Base-by-base conservation (phyloP, 1,140 invertebrate species). In the Saccostrea cuccullata region DNA sequence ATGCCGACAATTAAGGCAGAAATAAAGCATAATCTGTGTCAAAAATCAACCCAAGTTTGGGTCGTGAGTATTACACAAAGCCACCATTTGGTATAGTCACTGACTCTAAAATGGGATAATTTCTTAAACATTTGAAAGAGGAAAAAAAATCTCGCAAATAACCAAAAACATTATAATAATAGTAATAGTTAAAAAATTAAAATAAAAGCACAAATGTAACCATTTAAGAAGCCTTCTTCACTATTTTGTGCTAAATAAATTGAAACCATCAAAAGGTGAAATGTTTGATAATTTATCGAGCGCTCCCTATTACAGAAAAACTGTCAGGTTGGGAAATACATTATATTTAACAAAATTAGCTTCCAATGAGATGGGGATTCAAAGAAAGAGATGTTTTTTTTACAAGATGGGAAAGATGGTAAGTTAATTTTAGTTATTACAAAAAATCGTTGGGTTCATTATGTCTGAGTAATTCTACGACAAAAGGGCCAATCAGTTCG, bases 381-480 rank as follows among this genome's bases (percentile, higher is more conserved):
- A 26, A 77, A 77, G 70, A 36, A 36, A 30, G 23, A 26, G 9
- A 4, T 2, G 70, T 3, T 77, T 77, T 36, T n/a, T 15, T 77
- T 40, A 30, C 30, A 77, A 15, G 13, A 15, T 36, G 70, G 15
- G 30, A 77, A 77, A 40, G 70, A 77, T 26, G 70, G 70, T 77
- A 77, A 77, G 70, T 77, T 77, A 77, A 30, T 77, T 77, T 77
- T 67, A 30, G 23, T 77, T 77, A 77, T 77, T 36, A 77, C 26
- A 36, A 30, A 30, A 77, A 77, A 77, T 30, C 23, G 26, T 30
- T 17, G 12, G 23, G 11, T 30, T 77, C 70, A 77, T 77, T 77
- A 77, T 77, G 70, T 36, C 30, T 26, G 70, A 36, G 23, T 77
- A 36, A 77, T 36, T 30, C 15, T 15, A 26, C 70, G 30, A 77